Base-by-base conservation (phyloP, 2,113 vertebrate genomes). In the Cryptotis parvus region DNA sequence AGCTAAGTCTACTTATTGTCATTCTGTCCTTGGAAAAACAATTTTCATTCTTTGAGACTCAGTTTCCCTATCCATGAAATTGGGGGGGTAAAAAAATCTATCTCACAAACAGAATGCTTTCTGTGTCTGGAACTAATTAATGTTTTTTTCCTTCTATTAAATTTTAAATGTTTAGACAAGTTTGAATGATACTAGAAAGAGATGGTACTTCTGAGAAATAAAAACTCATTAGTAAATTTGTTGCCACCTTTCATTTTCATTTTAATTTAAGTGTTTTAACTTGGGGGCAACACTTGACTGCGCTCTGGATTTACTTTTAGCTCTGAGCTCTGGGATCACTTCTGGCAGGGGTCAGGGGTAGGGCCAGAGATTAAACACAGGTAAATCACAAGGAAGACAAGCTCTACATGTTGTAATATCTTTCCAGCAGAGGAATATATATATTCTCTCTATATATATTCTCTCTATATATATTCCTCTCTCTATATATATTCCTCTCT, bases 181-280 rank as follows among this genome's bases (percentile, higher is more conserved):
- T 9, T 80, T 15, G 91, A 74, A 11, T 63, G 33, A 94, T 90
- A 86, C 74, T 63, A 78, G 45, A 88, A 81, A 76, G 20, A 33
- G 55, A 43, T 69, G 69, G 83, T 87, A 26, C 15, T 65, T 70
- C 69, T 27, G 63, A 4, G 18, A 69, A 68, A 33, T 76, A 14
- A 55, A 85, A 88, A 87, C 39, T 87, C 33, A 68, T 41, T 68
- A 72, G 27, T 52, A 74, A 33, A 87, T 63, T 22, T 82, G 70
- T 7, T 37, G 27, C 75, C 74, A 85, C 69, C 37, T 39, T 63
- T 31, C 4, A 92, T 83, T 58, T 55, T 55, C 5, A 55, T 49
- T 49, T 49, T 49, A 55, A 15, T 55, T 55, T 55, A 22, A 9
- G 2, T 55, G 18, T 22, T 55, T 15, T 20, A 55, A 18, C 24